These are phyloP conservation scores for Lycophotia porphyrea DNA, from an alignment of 2,888 invertebrate species.

Conservation along the genomic window DNA sequence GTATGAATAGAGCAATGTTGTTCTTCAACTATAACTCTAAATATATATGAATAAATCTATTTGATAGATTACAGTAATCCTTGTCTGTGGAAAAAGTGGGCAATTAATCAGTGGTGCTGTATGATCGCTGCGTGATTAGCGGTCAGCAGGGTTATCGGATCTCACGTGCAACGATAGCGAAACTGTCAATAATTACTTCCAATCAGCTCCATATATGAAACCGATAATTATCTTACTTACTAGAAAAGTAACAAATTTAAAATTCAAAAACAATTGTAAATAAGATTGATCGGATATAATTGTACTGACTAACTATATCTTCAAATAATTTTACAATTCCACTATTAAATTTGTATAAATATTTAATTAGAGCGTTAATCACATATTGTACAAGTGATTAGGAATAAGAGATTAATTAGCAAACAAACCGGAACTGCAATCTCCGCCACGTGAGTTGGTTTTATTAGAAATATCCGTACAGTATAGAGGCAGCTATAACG, in stretches of 20 bases:
- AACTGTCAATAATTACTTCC: constrained; percentile 43
- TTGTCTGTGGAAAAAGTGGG: constrained; percentile 17
- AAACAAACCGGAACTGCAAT: constrained; percentile 21
- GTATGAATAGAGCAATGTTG: background rate
- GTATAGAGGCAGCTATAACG: background rate
- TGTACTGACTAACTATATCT: background rate
- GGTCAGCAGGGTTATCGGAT: constrained; percentile 59
- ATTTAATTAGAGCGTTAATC: background rate
- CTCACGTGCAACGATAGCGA: constrained; percentile 52
- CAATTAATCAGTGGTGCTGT: constrained; percentile 38
- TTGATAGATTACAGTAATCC: constrained; percentile 39
- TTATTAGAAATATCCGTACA: constrained; percentile 20
- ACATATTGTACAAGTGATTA: constrained; percentile 4
- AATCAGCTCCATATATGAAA: constrained; percentile 37
- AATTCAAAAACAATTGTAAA: no score
- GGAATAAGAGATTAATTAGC: constrained; percentile 6
- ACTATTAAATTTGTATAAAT: background rate
- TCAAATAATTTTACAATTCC: background rate
- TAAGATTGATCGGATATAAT: background rate
- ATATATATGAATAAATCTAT: background rate
- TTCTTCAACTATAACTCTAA: background rate
- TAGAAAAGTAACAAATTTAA: constrained; percentile 25
- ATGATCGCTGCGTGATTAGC: constrained; percentile 45
- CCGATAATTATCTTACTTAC: background rate
- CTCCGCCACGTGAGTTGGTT: constrained; percentile 29